Evolutionary conservation across 2,888 invertebrate species (phyloP), one percentile per base, ranked within the genome.

Genomic region (Frankliniella intonsa): DNA sequence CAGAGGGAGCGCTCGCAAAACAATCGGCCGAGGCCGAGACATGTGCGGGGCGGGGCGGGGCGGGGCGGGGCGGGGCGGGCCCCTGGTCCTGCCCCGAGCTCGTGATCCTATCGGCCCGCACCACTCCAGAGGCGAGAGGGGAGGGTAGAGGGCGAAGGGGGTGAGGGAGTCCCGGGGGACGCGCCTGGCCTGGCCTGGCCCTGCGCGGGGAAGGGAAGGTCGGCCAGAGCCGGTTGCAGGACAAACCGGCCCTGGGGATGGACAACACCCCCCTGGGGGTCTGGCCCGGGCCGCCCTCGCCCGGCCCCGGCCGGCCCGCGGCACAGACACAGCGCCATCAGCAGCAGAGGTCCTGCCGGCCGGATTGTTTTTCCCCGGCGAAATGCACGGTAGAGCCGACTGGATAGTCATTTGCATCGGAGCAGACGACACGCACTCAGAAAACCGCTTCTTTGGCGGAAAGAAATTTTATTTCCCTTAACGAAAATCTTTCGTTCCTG

Each of bases 221-320:
- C 11, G 62, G 19, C 11, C 11, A 12, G 25, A 12, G 69, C 25
- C 25, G 69, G 22, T n/a, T 12, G 22, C 22, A 9, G 69, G 22
- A 9, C 69, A 76, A 76, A 76, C 69, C 69, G 69, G 69, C 69
- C 69, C 25, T 22, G 25, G 69, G 69, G 69, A 76, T 76, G 22
- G 22, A 19, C 14, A 14, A 14, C 11, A 5, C 55, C 14, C 19
- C 55, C 55, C 55, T 55, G 17, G 55, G 55, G 55, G 19, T 55
- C 55, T 19, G 5, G 17, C 55, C 55, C 55, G 55, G 17, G 12
- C 55, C 38, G 38, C n/a, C n/a, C n/a, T n/a, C n/a, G n/a, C n/a
- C n/a, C n/a, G n/a, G n/a, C n/a, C 10, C 51, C 51, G 51, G 51
- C 51, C 10, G 51, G 51, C 51, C 12, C 10, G 51, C 51, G 12